Conservation (phyloP, 2,113 vertebrate species). For the Pitta sordida region DNA sequence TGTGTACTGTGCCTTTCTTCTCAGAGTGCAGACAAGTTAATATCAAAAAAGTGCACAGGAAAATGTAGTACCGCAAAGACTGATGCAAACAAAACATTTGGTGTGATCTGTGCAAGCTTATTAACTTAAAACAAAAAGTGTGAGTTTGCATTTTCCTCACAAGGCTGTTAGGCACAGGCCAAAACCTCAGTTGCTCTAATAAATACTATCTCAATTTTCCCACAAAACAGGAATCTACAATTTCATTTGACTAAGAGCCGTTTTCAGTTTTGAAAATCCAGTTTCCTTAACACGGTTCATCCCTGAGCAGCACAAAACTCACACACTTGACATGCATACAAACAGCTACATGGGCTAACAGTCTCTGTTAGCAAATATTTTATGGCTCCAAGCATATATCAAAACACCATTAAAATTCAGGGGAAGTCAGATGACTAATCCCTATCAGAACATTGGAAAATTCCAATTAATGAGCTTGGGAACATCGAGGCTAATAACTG, state of each 20-base stretch:
- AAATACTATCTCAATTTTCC: not conserved
- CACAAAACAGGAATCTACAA: not conserved
- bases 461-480: not conserved
- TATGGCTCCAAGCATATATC: not conserved
- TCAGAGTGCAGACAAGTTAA: not conserved
- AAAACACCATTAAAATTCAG: constrained; percentile 26
- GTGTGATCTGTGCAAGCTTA: not conserved
- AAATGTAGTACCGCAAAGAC: not conserved
- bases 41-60: not conserved
- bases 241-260: not conserved
- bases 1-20: fast-evolving
- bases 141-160: not conserved
- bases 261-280: not conserved
- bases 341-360: fast-evolving
- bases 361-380: not conserved
- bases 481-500: not conserved
- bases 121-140: not conserved
- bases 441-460: constrained; percentile 19
- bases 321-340: not conserved
- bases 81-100: not conserved
- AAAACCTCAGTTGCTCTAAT: not conserved
- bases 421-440: not conserved
- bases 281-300: not conserved
- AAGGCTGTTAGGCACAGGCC: not conserved
- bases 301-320: not conserved